These are phyloP conservation scores for Dendrocincla fuliginosa DNA, from an alignment of 2,797 vertebrate species.

Conservation along the genomic window DNA sequence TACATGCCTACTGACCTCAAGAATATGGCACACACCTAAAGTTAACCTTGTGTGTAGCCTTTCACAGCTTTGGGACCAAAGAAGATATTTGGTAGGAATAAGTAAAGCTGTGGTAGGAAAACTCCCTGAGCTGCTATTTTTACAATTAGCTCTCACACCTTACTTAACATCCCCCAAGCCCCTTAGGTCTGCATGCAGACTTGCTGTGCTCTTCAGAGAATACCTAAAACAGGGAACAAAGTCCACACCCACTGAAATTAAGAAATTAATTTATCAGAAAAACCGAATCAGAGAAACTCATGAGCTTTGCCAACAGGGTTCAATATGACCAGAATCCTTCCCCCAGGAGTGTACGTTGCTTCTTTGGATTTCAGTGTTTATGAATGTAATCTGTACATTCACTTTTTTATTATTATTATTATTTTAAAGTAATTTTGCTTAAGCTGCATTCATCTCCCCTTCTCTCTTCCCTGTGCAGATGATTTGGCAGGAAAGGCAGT, in stretches of 20 bases:
- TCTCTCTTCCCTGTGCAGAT: neutral
- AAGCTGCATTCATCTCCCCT: neutral
- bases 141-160: neutral
- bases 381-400: neutral
- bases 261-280: too few species aligned
- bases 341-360: fast-evolving
- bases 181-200: neutral
- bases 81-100: neutral
- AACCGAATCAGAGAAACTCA: too few species aligned
- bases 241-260: neutral
- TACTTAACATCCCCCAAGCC: neutral
- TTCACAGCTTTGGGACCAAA: neutral
- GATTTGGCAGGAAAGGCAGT: neutral
- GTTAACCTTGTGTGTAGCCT: neutral
- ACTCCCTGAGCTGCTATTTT: neutral
- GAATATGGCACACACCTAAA: neutral
- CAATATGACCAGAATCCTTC: neutral
- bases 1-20: neutral
- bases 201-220: neutral
- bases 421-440: neutral
- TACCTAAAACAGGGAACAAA: neutral
- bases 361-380: neutral
- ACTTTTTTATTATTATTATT: fast-evolving
- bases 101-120: neutral
- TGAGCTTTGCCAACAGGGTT: neutral